Percentiles rank a stretch among this genome's conserved stretches.
These are phyloP conservation scores for Xerus inauris DNA, from an alignment of 2,113 vertebrate genomes.

Conservation along the genomic window DNA sequence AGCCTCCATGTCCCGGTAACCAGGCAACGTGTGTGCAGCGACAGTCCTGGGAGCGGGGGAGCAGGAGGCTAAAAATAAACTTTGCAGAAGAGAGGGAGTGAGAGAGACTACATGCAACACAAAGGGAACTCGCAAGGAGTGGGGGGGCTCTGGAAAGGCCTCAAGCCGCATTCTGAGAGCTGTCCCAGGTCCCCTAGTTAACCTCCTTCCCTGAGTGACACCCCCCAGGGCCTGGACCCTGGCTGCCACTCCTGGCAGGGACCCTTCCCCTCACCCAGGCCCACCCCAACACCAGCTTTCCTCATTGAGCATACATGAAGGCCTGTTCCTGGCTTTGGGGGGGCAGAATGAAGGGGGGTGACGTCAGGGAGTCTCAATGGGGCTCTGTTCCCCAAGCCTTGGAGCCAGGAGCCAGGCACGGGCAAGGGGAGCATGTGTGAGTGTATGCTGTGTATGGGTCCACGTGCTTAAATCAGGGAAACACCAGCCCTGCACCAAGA, in stretches of 20 bases:
- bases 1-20: constrained; percentile 84
- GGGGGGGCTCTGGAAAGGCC: constrained; percentile 70
- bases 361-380: constrained; percentile 86
- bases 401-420: constrained; percentile 81
- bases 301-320: constrained; percentile 76
- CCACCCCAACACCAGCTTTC: constrained; percentile 61
- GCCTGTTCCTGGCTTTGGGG: constrained; percentile 81
- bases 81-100: constrained; percentile 85
- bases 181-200: constrained; percentile 55
- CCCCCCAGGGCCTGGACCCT: neutral
- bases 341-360: constrained; percentile 72
- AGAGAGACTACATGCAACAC: constrained; percentile 83
- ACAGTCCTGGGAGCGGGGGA: constrained; percentile 84
- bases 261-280: constrained; percentile 46
- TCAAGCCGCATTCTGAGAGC: constrained; percentile 59
- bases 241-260: constrained; percentile 40
- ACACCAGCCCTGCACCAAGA: constrained; percentile 47
- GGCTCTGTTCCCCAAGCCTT: constrained; percentile 84
- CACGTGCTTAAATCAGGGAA: constrained; percentile 78
- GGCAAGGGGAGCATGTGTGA: constrained; percentile 71
- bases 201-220: neutral
- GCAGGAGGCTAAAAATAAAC: constrained; percentile 86
- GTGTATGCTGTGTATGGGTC: constrained; percentile 72
- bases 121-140: constrained; percentile 77
- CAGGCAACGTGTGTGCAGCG: constrained; percentile 82